Conservation (phyloP, 2,888 invertebrate species). For the Lacanobia oleracea region DNA sequence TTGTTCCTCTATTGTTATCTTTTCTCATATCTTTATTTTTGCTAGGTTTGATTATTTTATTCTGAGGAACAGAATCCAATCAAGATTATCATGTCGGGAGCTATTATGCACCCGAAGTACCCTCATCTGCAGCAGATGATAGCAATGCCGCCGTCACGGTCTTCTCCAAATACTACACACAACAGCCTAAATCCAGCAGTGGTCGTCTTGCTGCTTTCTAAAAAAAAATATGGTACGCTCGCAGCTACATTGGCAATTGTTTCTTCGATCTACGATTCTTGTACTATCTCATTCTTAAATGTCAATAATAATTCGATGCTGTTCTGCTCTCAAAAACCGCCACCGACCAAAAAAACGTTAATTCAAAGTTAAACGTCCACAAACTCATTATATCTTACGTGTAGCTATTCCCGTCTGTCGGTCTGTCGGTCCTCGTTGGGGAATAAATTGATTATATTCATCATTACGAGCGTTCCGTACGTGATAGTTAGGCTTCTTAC, state of each 20-base stretch:
- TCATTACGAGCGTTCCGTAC: constrained; percentile 55
- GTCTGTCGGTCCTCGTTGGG: constrained; percentile 49
- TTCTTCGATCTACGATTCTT: background rate
- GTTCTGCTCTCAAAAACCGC: constrained; percentile 5
- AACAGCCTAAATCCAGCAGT: no score
- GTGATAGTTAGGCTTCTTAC: constrained; percentile 59
- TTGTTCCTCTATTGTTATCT: background rate
- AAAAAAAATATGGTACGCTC: background rate
- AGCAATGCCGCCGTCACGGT: no score
- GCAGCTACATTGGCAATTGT: background rate
- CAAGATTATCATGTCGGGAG: no score
- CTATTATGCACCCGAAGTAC: no score
- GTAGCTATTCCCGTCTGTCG: constrained; percentile 56
- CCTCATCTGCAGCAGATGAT: no score
- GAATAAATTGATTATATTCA: constrained; percentile 65
- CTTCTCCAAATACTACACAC: background rate
- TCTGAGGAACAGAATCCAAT: background rate
- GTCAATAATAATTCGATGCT: constrained; percentile 22
- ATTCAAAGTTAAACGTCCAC: constrained; percentile 57
- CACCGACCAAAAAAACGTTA: constrained; percentile 46
- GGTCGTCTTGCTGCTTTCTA: no score
- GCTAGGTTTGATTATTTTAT: background rate
- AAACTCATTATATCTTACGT: constrained; percentile 62
- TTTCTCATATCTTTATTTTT: background rate
- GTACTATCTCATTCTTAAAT: constrained; percentile 1